Base-by-base conservation (phyloP, 2,113 vertebrate genomes). In the Rhineura floridana region DNA sequence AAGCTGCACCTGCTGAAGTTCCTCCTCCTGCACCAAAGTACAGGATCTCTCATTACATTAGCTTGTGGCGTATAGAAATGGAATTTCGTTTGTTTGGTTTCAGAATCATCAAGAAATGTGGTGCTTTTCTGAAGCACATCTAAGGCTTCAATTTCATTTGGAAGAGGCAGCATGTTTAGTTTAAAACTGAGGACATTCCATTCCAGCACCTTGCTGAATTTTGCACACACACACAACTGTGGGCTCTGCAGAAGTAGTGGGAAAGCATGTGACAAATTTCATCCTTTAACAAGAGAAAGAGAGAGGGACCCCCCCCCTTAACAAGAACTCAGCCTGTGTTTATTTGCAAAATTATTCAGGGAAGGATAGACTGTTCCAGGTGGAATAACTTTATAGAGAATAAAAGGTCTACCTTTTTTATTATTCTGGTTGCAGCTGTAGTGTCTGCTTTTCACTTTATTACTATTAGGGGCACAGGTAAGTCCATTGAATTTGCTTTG, bases 401-500 rank as follows among this genome's bases (percentile, higher is more conserved):
- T 70, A 48, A 12, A 67, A 36, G 48, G 62, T 67, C 55, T 79
- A 42, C 0, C n/a, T 44, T 42, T 90, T 90, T 91, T 86, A 85
- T 87, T 88, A 65, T 83, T 83, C 82, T 82, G 2, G 48, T 33
- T 81, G 91, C 6, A 87, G 39, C 67, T 75, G 23, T 10, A 84
- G 30, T 84, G 39, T 3, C 17, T 89, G 90, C 44, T 88, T 91
- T 87, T 2, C 44, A 83, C 85, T 93, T 85, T 85, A 42, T 90
- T 89, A 87, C 87, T 91, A 55, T 19, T 59, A 70, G n/a, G 70
- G 6, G 23, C 79, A 85, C 48, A 92, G 82, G 80, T 92, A 84
- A 91, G 73, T 89, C 73, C 46, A 63, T 39, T 90, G 88, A 86
- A 55, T 92, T 92, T 87, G 11, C 23, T 89, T 93, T 93, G 46